Conservation (phyloP, 2,888 invertebrate genomes). For the Drosophila niveifrons region DNA sequence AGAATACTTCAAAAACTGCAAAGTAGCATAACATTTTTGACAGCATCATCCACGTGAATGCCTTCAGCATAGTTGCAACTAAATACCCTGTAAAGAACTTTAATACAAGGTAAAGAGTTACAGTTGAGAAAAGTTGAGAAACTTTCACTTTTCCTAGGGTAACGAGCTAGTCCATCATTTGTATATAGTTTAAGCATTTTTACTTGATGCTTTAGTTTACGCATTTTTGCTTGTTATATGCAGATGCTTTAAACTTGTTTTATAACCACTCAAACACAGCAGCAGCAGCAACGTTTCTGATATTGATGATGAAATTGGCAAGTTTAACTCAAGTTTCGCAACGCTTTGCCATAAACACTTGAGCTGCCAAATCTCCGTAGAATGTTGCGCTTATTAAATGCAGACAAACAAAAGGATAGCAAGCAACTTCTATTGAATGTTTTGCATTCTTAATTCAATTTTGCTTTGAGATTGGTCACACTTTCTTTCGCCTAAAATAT, state of each 20-base stretch:
- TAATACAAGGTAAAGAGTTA: too few relatives aligned
- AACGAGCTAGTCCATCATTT: too few relatives aligned
- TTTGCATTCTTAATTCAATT: slow-evolving; percentile 12
- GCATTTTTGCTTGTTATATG: slow-evolving; percentile 35
- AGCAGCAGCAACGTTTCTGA: slow-evolving; percentile 17
- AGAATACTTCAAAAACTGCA: slow-evolving; percentile 41
- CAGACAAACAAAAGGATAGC: slow-evolving; percentile 9
- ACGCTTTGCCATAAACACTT: slow-evolving; percentile 70
- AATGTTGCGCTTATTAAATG: slow-evolving; percentile 65
- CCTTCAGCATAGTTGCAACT: slow-evolving; percentile 68
- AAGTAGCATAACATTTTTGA: slow-evolving; percentile 46
- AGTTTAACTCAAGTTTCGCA: slow-evolving; percentile 37
- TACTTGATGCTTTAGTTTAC: too few relatives aligned
- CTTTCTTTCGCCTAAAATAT: slow-evolving; percentile 62
- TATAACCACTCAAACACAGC: slow-evolving; percentile 64
- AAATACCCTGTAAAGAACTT: slow-evolving; percentile 5
- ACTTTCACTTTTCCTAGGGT: too few relatives aligned
- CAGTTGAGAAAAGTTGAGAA: too few relatives aligned
- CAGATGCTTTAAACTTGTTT: slow-evolving; percentile 57
- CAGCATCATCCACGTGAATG: slow-evolving; percentile 39
- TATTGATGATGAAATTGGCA: slow-evolving; percentile 73
- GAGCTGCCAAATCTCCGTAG: slow-evolving; percentile 34
- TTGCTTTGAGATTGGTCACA: slow-evolving; percentile 13
- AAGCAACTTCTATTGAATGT: neutral
- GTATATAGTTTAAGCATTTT: too few relatives aligned